These are phyloP conservation scores for Oncorhynchus tshawytscha DNA, from an alignment of 2,113 vertebrate species.

Conservation along the genomic window DNA sequence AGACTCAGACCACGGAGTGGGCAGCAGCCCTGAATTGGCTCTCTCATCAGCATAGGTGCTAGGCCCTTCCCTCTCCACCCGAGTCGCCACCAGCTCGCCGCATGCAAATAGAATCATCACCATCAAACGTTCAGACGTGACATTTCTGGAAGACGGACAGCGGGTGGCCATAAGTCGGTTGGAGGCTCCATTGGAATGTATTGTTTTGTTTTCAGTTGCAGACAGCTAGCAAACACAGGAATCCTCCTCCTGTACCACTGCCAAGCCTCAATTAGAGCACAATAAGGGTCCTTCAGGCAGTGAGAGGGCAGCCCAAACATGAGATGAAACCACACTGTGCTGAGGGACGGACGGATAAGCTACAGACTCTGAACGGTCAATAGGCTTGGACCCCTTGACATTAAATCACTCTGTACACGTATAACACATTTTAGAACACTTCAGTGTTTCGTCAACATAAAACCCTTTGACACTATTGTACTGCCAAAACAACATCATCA, in stretches of 20 bases:
- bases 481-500: constrained; percentile 36
- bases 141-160: constrained; percentile 10
- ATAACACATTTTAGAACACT: no score
- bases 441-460: no score
- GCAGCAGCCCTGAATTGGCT: not conserved
- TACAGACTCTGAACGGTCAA: no score
- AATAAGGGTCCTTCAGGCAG: constrained; percentile 20
- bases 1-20: constrained; percentile 1
- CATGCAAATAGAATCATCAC: not conserved
- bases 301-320: constrained; percentile 2
- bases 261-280: constrained; percentile 42
- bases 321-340: not conserved
- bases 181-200: constrained; percentile 21
- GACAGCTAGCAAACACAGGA: not conserved
- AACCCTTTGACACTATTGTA: not conserved
- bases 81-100: not conserved
- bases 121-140: constrained; percentile 12
- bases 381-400: not conserved
- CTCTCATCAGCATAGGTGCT: constrained; percentile 5
- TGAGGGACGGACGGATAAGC: not conserved
- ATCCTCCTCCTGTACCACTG: constrained; percentile 16
- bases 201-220: constrained; percentile 41
- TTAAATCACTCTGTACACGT: no score
- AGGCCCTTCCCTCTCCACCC: not conserved
- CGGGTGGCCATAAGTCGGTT: constrained; percentile 10